Evolutionary conservation across 2,797 vertebrate genomes (phyloP).

Genomic region (Helicolenus hilgendorfi): DNA sequence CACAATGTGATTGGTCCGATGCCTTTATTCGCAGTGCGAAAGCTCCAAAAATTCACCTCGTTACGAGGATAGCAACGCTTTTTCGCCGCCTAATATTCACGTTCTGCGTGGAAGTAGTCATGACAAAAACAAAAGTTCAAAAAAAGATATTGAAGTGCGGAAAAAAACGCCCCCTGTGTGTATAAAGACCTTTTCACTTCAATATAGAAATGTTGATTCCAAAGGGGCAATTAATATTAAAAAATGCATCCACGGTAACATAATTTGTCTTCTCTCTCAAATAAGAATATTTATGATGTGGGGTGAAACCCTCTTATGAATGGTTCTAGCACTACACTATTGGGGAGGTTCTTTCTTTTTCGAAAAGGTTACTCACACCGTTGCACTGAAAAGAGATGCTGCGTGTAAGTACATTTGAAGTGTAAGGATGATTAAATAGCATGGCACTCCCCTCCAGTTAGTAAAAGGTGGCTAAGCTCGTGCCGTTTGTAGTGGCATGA

Average conservation of each 20-base stretch:
- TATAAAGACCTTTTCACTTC: neutral
- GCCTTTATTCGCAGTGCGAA: no score
- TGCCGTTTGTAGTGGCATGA: neutral
- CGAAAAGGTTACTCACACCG: neutral
- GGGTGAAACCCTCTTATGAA: neutral
- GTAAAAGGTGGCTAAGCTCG: neutral
- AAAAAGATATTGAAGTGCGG: no score
- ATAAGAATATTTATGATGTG: constrained; percentile 3
- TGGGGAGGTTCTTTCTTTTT: neutral
- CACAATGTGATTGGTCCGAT: no score
- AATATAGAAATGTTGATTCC: neutral
- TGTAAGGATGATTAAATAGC: neutral
- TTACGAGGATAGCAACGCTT: no score
- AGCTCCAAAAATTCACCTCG: no score
- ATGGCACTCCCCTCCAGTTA: neutral
- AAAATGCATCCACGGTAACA: neutral
- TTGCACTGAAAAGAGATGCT: neutral
- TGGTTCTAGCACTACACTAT: neutral
- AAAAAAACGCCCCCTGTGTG: no score
- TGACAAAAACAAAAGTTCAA: no score
- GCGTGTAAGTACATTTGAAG: neutral
- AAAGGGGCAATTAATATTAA: neutral
- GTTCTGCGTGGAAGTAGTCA: no score
- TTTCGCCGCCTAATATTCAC: no score
- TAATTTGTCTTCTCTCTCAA: neutral